Conservation (phyloP, 2,888 invertebrate genomes). For the Macrosiphum euphorbiae region DNA sequence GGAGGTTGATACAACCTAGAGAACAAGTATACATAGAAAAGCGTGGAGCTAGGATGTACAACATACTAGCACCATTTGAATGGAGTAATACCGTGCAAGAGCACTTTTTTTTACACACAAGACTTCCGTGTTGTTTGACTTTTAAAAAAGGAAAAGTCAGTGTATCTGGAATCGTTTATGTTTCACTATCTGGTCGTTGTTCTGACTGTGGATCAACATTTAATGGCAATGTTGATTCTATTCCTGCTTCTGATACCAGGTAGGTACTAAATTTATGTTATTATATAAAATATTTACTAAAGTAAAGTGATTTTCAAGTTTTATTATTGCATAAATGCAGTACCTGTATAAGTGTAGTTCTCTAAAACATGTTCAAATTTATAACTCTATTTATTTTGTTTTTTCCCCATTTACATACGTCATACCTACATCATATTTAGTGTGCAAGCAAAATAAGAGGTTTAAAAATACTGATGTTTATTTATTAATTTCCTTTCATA, state of each 20-base stretch:
- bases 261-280: not conserved
- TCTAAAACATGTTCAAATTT: not conserved
- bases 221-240: constrained; percentile 3
- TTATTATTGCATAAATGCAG: not conserved
- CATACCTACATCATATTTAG: not conserved
- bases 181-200: constrained; percentile 15
- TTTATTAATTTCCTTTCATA: not conserved
- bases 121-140: constrained; percentile 23
- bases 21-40: not conserved
- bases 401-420: not conserved
- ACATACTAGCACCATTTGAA: constrained; percentile 41
- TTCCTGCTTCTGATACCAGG: constrained; percentile 1
- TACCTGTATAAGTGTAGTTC: not conserved
- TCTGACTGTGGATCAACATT: constrained; percentile 30
- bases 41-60: constrained; percentile 12
- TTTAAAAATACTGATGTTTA: constrained; percentile 4
- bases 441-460: not conserved
- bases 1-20: constrained; percentile 22
- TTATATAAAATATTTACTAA: not conserved
- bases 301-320: not conserved
- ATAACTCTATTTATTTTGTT: not conserved
- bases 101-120: constrained; percentile 23
- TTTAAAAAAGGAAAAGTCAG: constrained; percentile 29
- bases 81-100: constrained; percentile 17
- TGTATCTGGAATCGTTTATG: constrained; percentile 7